These are phyloP conservation scores for Lindbergichthys nudifrons DNA, from an alignment of 2,797 vertebrate species.

Conservation along the genomic window DNA sequence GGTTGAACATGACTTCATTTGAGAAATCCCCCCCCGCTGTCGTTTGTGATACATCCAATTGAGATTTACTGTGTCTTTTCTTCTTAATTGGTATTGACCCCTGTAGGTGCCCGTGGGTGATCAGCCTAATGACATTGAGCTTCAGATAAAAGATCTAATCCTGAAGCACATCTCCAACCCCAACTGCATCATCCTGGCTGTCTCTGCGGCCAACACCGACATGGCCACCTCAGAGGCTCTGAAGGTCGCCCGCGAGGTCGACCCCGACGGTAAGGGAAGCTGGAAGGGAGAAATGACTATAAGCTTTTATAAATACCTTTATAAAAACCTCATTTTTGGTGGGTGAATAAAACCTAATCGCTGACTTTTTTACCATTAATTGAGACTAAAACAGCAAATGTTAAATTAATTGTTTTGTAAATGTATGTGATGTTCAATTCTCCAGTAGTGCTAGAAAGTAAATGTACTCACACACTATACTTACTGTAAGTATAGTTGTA, in stretches of 20 bases:
- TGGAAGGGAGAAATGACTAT: background rate
- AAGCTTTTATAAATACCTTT: no score
- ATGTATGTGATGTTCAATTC: no score
- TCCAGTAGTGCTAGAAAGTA: no score
- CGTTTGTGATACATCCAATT: conserved; percentile 30
- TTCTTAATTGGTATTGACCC: conserved; percentile 41
- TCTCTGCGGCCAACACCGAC: conserved; percentile 98
- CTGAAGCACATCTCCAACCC: conserved; percentile 98
- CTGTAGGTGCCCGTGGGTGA: conserved; percentile 96
- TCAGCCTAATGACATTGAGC: conserved; percentile 97
- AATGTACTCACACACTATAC: no score
- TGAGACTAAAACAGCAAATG: background rate
- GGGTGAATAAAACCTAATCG: background rate
- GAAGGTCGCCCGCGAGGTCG: conserved; percentile 97
- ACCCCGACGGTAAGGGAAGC: conserved; percentile 89
- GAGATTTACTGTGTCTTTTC: conserved; percentile 18
- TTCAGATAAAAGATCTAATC: conserved; percentile 97
- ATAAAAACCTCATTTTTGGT: no score
- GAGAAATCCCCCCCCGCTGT: conserved; percentile 14
- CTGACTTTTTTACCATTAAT: background rate
- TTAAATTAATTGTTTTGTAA: no score
- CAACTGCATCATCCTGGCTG: conserved; percentile 97
- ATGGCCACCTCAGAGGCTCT: conserved; percentile 99
- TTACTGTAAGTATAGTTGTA: no score
- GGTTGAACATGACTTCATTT: conserved; percentile 40